Conservation (phyloP, 2,888 invertebrate species). For the Trachelus stipa region DNA sequence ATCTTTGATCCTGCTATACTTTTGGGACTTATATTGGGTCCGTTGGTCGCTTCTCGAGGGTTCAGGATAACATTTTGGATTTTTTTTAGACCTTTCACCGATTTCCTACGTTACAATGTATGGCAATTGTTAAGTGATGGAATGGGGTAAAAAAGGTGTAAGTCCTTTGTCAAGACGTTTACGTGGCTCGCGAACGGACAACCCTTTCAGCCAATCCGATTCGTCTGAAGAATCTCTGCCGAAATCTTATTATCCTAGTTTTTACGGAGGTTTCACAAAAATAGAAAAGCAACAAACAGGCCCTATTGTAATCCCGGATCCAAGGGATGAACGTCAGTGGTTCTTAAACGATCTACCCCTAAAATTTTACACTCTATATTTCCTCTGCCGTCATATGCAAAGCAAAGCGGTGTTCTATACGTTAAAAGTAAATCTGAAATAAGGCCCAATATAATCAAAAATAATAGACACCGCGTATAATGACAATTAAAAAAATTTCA, state of each 20-base stretch:
- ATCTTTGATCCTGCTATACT: neutral
- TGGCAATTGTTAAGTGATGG: neutral
- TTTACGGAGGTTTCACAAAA: conserved; percentile 35
- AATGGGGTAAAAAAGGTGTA: neutral
- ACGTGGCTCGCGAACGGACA: conserved; percentile 9
- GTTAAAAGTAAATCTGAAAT: neutral
- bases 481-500: neutral
- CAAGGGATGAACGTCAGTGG: conserved; percentile 12
- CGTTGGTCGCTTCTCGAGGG: neutral
- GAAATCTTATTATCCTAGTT: conserved; percentile 49
- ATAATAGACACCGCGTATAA: neutral
- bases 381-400: neutral
- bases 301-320: conserved; percentile 35
- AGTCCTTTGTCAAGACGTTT: neutral
- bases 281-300: conserved; percentile 31
- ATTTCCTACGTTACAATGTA: neutral
- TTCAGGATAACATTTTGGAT: neutral
- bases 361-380: neutral
- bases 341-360: neutral
- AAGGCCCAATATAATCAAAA: neutral
- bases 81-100: neutral
- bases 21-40: neutral
- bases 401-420: neutral
- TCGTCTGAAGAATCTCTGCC: conserved; percentile 29
- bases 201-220: conserved; percentile 39